Percentiles rank a stretch among this genome's conserved stretches.
Evolutionary conservation across 2,797 vertebrate species (phyloP).

Genomic region (Manis crassicaudata): DNA sequence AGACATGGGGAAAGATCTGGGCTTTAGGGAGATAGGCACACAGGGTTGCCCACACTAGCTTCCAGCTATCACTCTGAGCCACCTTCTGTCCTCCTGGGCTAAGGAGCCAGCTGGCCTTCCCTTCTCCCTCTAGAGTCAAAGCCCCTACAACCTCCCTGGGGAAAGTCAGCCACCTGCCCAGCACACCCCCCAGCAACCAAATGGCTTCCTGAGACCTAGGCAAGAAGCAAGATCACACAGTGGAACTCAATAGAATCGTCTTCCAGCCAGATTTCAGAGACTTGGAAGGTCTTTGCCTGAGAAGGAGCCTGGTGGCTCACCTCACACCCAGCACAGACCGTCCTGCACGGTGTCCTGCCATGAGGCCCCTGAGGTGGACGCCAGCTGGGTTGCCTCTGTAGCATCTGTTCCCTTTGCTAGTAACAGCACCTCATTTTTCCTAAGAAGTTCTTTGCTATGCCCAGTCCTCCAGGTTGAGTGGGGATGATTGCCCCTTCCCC

Average conservation of each 20-base stretch:
- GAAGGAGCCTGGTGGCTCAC: background rate
- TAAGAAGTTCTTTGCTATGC: background rate
- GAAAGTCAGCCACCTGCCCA: background rate
- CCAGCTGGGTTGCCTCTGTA: background rate
- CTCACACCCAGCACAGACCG: accelerated
- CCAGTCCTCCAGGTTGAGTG: too few relatives aligned
- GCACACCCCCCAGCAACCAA: background rate
- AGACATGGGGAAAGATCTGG: background rate
- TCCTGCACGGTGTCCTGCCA: accelerated
- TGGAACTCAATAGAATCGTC: background rate
- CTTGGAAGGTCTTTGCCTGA: background rate
- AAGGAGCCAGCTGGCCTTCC: background rate
- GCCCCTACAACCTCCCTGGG: background rate
- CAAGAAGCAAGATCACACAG: background rate
- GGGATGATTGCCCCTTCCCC: too few relatives aligned
- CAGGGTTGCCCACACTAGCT: accelerated
- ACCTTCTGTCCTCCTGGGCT: background rate
- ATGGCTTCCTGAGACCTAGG: background rate
- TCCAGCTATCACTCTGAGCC: background rate
- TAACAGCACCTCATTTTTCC: background rate
- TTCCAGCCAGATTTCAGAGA: background rate
- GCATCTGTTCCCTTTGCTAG: background rate
- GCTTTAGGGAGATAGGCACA: background rate
- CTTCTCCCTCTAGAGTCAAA: too few relatives aligned
- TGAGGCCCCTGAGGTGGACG: background rate